Base-by-base conservation (phyloP, 2,113 vertebrate species). In the Salminus brasiliensis region DNA sequence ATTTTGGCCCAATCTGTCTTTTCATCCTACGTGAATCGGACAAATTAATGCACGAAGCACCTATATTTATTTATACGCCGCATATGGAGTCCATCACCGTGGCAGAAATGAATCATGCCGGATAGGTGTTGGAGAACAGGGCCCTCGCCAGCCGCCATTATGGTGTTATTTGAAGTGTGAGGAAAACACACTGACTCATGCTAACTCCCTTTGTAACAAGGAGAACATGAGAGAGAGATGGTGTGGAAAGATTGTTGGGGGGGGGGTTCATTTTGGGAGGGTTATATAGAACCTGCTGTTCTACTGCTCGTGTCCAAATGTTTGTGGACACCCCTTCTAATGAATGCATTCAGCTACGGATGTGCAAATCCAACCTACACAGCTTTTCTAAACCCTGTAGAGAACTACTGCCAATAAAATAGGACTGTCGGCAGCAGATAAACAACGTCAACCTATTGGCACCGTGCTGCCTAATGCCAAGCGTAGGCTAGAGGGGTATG, bases 121-220 rank as follows among this genome's bases (percentile, higher is more conserved):
- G 57, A 12, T n/a, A 29, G 23, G 57, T 49, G 36, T 0, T 13
- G 36, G 41, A 11, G 27, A 70, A 62, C 12, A 39, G 27, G 25
- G 23, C 45, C 21, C n/a, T 79, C 15, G 32, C 52, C 57, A 72
- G 13, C 73, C 15, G 32, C 52, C 57, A 72, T 66, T 73, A 53
- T 25, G 59, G 18, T 43, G 68, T 53, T 25, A 21, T 53, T 15
- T 72, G 47, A 79, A 23, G 69, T 43, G 45, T 79, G 69, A 79
- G 60, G 45, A 53, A 72, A 79, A 76, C 65, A 76, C 27, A 81
- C 30, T 76, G 72, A 76, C 66, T 76, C 65, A 76, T 47, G 5
- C 27, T 21, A 9, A 41, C 11, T 36, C 27, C 7, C 5, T 23
- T 13, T 68, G 23, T 79, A 18, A 41, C 12, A n/a, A n/a, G n/a